A percentile compares a stretch with the other conserved stretches of the same genome.
phyloP scores from a whole-genome alignment of 2,797 vertebrate species.

The Macropus fuliginosus region DNA sequence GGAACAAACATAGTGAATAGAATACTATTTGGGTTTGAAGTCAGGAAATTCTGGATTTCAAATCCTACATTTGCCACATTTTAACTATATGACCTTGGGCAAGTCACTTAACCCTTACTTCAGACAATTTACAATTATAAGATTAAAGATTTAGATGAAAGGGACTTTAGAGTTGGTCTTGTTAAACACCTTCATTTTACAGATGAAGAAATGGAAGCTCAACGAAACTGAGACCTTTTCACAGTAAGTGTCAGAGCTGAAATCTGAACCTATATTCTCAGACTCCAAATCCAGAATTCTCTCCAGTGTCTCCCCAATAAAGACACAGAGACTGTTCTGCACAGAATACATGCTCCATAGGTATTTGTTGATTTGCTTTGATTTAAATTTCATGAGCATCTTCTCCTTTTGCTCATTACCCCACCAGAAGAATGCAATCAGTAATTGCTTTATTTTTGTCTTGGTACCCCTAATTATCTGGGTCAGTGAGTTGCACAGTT shows the following conservation, averaged over 20 bases:
- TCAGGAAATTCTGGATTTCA: not conserved
- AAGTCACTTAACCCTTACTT: conserved; percentile 35
- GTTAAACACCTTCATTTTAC: not conserved
- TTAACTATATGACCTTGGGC: conserved; percentile 68
- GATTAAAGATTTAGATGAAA: not conserved
- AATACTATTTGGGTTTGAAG: not conserved
- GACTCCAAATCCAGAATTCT: not conserved
- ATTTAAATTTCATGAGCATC: not conserved
- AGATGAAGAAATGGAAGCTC: not conserved
- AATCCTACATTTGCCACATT: conserved; percentile 29
- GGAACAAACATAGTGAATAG: not conserved
- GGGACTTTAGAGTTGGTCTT: not conserved
- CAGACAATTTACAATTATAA: not conserved
- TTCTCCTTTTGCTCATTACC: not conserved
- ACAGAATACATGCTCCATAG: not conserved
- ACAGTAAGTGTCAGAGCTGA: not conserved
- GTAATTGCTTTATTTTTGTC: not conserved
- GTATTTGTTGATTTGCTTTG: conserved; percentile 22
- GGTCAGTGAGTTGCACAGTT: not conserved
- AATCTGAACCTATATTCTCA: not conserved
- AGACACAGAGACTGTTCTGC: not conserved
- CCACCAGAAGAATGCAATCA: not conserved
- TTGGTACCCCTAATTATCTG: not conserved
- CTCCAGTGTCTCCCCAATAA: not conserved
- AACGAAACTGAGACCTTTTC: not conserved